phyloP scores from a whole-genome alignment of 2,797 vertebrate genomes.

The Ptychadena robeensis region DNA sequence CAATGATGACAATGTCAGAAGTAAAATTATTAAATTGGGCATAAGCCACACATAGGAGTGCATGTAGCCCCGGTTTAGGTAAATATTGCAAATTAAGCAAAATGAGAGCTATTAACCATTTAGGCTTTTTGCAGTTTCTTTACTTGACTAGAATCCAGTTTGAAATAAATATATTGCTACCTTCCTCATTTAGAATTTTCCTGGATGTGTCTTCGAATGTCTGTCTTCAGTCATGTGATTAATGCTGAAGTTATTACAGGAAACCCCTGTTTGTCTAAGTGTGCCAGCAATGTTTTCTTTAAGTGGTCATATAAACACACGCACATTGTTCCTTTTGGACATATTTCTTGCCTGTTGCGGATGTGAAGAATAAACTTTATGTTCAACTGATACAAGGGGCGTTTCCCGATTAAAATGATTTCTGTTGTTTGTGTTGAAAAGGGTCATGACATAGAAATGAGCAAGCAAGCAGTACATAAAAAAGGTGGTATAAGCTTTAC shows the following conservation, averaged over 20 bases:
- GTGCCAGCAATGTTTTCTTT: slow-evolving; percentile 36
- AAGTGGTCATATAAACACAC: slow-evolving; percentile 19
- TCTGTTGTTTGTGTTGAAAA: slow-evolving; percentile 2
- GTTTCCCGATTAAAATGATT: slow-evolving; percentile 31
- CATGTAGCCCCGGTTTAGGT: no score
- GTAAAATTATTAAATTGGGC: no score
- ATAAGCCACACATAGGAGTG: not conserved
- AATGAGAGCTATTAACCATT: not conserved
- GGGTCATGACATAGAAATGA: not conserved
- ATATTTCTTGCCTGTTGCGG: slow-evolving; percentile 44
- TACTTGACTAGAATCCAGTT: not conserved
- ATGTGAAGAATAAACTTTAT: slow-evolving; percentile 44
- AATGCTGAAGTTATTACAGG: slow-evolving; percentile 35
- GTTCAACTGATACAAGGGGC: slow-evolving; percentile 21
- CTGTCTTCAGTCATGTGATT: slow-evolving; percentile 14
- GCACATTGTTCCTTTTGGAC: slow-evolving; percentile 52
- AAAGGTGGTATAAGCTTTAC: no score
- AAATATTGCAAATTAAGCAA: not conserved
- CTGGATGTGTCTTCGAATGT: slow-evolving; percentile 11
- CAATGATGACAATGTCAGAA: no score
- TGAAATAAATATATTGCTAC: not conserved
- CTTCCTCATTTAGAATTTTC: slow-evolving; percentile 13
- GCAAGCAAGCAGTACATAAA: no score
- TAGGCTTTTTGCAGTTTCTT: not conserved
- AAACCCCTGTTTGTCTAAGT: slow-evolving; percentile 29